Evolutionary conservation across 2,888 invertebrate species (phyloP), one percentile per base, ranked within the genome.

Genomic region (Gymnosoma rotundatum): DNA sequence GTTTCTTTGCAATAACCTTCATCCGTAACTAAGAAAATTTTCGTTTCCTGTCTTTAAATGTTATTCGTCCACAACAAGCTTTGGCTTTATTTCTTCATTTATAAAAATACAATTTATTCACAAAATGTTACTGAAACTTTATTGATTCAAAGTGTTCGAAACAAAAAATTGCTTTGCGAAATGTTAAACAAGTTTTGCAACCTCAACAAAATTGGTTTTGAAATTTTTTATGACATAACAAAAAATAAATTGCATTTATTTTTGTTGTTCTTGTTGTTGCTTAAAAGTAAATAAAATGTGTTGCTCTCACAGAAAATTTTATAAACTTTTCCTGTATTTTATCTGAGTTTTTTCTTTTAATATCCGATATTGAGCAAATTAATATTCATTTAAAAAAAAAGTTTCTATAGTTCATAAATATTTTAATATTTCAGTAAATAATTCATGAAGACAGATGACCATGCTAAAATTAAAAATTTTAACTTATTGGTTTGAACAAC

Each of bases 11-110:
- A 20, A 83, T 72, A 74, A 76, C 61, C 61, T 67, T 50, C 54
- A 56, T 60, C 75, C 75, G 79, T 67, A 72, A 75, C 72, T 67
- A 79, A 72, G 70, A 69, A 73, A 78, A 70, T 60, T 63, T 83
- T 76, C 83, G 83, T 63, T 83, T 80, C 80, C 83, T 72, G 73
- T 52, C 54, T 72, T 83, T 63, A 48, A 73, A 63, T 73, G 16
- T 48, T 60, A 20, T 32, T 54, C 61, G 58, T 42, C 20, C 0
- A 14, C 2, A 45, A 38, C 7, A 60, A 20, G 42, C n/a, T 38
- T 56, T 66, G 74, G 70, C 64, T 83, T 80, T 21, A 63, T 56
- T 63, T 6, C 54, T 54, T 20, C 50, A 64, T 36, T 32, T 36
- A 63, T 54, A 73, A 18, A 16, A 20, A 52, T 45, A 50, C 50